Evolutionary conservation across 2,797 vertebrate species (phyloP).

Genomic region (Columba guinea): DNA sequence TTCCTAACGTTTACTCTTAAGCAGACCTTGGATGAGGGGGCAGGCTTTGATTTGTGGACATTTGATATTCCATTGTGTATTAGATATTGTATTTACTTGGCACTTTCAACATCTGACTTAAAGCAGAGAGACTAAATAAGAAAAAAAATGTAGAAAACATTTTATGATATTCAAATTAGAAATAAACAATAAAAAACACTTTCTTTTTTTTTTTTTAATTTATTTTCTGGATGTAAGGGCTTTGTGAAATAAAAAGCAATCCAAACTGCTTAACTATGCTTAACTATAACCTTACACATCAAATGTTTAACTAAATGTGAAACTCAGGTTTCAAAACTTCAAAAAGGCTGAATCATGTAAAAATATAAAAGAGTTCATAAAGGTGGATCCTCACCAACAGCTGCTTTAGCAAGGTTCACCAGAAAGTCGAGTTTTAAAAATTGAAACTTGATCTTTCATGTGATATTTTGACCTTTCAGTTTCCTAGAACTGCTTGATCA

Average conservation of each 20-base stretch:
- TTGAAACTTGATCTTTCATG: neutral
- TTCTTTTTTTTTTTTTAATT: neutral
- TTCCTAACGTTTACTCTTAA: neutral
- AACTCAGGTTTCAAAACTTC: too few species aligned
- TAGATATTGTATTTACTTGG: neutral
- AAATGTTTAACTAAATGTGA: constrained; percentile 14
- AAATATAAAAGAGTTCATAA: neutral
- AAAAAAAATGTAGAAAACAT: neutral
- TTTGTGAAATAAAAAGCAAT: neutral
- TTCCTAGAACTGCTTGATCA: neutral
- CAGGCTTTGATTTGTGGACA: constrained; percentile 29
- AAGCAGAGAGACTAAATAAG: neutral
- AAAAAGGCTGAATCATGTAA: neutral
- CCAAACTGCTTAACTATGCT: neutral
- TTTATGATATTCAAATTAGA: neutral
- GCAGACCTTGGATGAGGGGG: neutral
- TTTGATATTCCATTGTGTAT: neutral
- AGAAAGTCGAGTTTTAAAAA: neutral
- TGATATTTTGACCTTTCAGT: neutral
- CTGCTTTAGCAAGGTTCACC: neutral
- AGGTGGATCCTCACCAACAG: neutral
- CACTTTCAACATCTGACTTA: neutral
- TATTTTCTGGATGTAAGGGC: neutral
- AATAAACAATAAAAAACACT: neutral
- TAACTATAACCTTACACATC: neutral